Percentiles rank a stretch among this genome's conserved stretches.
Evolutionary conservation across 2,888 invertebrate species (phyloP).

Genomic region (Caenorhabditis sp.): DNA sequence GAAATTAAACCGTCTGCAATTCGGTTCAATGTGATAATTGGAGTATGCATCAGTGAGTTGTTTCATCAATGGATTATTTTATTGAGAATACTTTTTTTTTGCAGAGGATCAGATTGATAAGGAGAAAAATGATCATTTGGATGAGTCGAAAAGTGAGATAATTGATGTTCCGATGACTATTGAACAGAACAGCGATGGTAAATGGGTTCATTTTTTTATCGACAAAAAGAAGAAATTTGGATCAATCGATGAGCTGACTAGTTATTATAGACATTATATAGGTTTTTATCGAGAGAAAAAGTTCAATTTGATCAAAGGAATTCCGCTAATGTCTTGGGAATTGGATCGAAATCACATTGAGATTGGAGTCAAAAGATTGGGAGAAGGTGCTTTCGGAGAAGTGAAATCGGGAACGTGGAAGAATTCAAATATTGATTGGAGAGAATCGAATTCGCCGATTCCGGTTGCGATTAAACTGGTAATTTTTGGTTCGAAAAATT

Average conservation of each 20-base stretch:
- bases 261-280: slow-evolving; percentile 15
- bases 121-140: slow-evolving; percentile 14
- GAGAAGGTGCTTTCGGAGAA: slow-evolving; percentile 9
- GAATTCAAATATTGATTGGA: neutral
- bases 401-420: slow-evolving; percentile 4
- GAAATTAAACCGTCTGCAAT: neutral
- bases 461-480: slow-evolving; percentile 7
- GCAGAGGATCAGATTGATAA: neutral
- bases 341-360: slow-evolving; percentile 17
- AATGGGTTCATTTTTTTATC: slow-evolving; percentile 21
- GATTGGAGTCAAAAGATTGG: slow-evolving; percentile 8
- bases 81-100: slow-evolving; percentile 2
- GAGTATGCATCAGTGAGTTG: slow-evolving; percentile 19
- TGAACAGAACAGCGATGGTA: slow-evolving; percentile 18
- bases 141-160: slow-evolving; percentile 16
- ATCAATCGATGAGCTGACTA: slow-evolving; percentile 18
- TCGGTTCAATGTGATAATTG: slow-evolving; percentile 3
- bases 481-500: neutral
- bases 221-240: slow-evolving; percentile 22
- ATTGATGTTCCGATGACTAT: slow-evolving; percentile 26
- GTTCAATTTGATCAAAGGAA: slow-evolving; percentile 9
- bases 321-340: slow-evolving; percentile 23
- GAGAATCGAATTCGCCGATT: neutral
- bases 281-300: slow-evolving; percentile 11
- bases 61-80: neutral